phyloP scores from a whole-genome alignment of 2,888 invertebrate genomes.

The Cheilosia vulpina region DNA sequence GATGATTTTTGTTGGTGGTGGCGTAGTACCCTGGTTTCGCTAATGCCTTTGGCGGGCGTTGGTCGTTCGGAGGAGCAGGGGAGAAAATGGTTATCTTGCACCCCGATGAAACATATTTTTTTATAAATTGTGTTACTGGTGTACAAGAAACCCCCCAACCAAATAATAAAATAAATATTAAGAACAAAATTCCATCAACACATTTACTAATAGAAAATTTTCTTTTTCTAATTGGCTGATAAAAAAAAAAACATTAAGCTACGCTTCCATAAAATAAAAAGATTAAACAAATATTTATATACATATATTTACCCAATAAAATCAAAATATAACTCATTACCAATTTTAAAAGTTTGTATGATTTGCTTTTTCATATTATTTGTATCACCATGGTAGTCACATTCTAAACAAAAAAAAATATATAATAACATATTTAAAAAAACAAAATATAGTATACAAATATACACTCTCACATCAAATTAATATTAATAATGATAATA shows the following conservation, averaged over 20 bases:
- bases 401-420: constrained; percentile 56
- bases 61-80: too few species aligned
- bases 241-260: constrained; percentile 59
- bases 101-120: constrained; percentile 57
- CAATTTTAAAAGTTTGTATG: constrained; percentile 29
- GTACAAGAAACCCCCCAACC: constrained; percentile 27
- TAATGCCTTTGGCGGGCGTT: too few species aligned
- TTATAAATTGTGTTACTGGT: constrained; percentile 41
- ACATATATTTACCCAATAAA: constrained; percentile 68
- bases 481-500: constrained; percentile 22
- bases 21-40: too few species aligned
- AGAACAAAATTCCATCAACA: constrained; percentile 29
- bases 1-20: too few species aligned
- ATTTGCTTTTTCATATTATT: constrained; percentile 50
- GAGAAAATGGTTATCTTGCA: too few species aligned
- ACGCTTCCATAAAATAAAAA: constrained; percentile 71
- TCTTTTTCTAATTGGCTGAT: constrained; percentile 65
- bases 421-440: constrained; percentile 45
- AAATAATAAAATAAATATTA: constrained; percentile 25
- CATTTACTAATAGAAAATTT: constrained; percentile 35
- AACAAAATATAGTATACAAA: constrained; percentile 54
- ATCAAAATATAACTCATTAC: constrained; percentile 26
- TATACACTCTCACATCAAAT: constrained; percentile 67
- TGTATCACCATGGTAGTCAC: constrained; percentile 44
- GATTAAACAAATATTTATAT: constrained; percentile 69